Percentiles rank a stretch among this genome's conserved stretches.
These are phyloP conservation scores for Todiramphus chloris DNA, from an alignment of 2,113 vertebrate species.

Conservation along the genomic window DNA sequence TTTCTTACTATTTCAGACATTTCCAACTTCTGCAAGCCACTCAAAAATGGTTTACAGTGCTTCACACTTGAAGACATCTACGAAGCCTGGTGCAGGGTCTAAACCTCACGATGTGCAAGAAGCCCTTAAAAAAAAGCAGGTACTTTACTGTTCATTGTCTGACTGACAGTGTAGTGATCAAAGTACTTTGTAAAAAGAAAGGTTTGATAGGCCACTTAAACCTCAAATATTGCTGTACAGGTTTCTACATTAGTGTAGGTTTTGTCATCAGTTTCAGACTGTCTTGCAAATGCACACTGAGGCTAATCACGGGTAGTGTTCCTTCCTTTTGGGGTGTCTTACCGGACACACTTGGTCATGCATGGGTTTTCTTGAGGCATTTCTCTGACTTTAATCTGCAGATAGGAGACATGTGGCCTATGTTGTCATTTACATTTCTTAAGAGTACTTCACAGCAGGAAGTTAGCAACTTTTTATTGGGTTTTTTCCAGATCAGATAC, in stretches of 20 bases:
- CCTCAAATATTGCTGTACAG: neutral
- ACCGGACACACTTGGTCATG: accelerated
- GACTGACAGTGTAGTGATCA: neutral
- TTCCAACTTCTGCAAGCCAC: constrained; percentile 73
- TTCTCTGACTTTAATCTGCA: neutral
- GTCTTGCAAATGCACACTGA: accelerated
- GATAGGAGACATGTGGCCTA: neutral
- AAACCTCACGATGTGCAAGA: constrained; percentile 91
- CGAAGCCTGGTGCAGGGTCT: constrained; percentile 83
- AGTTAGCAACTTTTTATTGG: neutral
- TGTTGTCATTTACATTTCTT: neutral
- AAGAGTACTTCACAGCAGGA: neutral
- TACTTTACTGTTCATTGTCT: neutral
- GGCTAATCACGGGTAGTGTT: neutral
- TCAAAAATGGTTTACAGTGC: constrained; percentile 86
- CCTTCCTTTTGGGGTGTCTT: neutral
- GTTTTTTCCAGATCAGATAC: neutral
- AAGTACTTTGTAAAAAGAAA: neutral
- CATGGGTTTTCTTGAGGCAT: neutral
- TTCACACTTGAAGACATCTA: constrained; percentile 78
- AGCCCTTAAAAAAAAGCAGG: constrained; percentile 95
- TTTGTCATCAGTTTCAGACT: accelerated
- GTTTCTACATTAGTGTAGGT: neutral
- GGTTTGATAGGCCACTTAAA: neutral
- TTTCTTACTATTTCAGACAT: constrained; percentile 67